Percentiles rank a stretch among this genome's conserved stretches.
Conservation (phyloP, 2,113 vertebrate species). For the Chionodraco myersi region DNA sequence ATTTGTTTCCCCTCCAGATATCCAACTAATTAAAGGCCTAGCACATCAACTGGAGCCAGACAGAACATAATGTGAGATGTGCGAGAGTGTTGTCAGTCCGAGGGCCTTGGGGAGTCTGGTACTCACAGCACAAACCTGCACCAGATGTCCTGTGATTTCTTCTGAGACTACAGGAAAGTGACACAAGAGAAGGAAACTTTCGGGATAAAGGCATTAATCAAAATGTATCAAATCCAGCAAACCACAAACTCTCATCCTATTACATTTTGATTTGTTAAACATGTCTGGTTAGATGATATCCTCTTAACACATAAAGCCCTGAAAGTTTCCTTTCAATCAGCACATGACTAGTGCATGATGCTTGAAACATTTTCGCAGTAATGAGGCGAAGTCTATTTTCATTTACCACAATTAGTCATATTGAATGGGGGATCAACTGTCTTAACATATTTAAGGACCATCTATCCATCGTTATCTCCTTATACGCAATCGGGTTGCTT, state of each 20-base stretch:
- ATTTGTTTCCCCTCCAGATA: conserved; percentile 42
- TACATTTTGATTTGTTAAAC: conserved; percentile 1
- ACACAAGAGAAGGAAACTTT: conserved; percentile 5
- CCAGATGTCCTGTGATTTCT: conserved; percentile 58
- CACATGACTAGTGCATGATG: background rate
- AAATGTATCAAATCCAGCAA: background rate
- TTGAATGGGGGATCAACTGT: conserved; percentile 12
- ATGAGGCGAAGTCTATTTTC: background rate
- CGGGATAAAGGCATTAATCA: conserved; percentile 12
- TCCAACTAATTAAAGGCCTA: conserved; percentile 49
- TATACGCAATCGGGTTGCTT: too few relatives aligned
- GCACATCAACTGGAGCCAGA: conserved; percentile 37
- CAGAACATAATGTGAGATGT: conserved; percentile 46
- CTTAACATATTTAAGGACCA: too few relatives aligned
- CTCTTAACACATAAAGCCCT: background rate
- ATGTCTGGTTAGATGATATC: background rate
- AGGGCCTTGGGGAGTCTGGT: conserved; percentile 45
- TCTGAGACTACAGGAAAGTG: conserved; percentile 30
- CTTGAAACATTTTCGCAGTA: background rate
- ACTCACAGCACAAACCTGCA: conserved; percentile 40
- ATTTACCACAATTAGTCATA: background rate
- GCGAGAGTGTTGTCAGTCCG: conserved; percentile 42
- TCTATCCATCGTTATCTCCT: too few relatives aligned
- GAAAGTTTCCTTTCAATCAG: conserved; percentile 8
- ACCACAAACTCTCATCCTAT: background rate